phyloP scores from a whole-genome alignment of 2,113 vertebrate species.

The Periophthalmodon schlosseri region DNA sequence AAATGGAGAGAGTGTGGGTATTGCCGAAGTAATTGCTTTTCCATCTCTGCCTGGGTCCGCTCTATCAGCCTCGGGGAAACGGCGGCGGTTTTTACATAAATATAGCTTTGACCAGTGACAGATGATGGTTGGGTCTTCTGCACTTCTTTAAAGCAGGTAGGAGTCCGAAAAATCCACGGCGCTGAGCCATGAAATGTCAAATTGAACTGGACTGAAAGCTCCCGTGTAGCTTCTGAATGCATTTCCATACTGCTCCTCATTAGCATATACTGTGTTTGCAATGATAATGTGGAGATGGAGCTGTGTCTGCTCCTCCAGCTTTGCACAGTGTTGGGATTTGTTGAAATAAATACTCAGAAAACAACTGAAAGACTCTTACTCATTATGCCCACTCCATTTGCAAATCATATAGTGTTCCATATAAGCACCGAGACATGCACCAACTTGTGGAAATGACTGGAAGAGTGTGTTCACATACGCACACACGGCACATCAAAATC shows the following conservation, averaged over 20 bases:
- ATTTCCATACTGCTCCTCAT: slow-evolving; percentile 23
- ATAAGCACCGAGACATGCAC: background rate
- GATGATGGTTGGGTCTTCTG: slow-evolving; percentile 20
- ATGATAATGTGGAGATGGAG: background rate
- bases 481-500: background rate
- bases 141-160: slow-evolving; percentile 47
- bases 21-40: slow-evolving; percentile 50
- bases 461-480: too few relatives aligned
- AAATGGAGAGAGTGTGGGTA: slow-evolving; percentile 30
- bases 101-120: slow-evolving; percentile 29
- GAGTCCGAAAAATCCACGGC: slow-evolving; percentile 64
- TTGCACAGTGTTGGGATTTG: background rate
- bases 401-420: background rate
- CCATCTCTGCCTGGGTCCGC: slow-evolving; percentile 21
- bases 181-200: slow-evolving; percentile 66
- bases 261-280: slow-evolving; percentile 26
- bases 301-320: background rate
- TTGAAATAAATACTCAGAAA: background rate
- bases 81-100: slow-evolving; percentile 36
- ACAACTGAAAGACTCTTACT: too few relatives aligned
- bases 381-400: too few relatives aligned
- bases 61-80: slow-evolving; percentile 9
- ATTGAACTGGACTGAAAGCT: slow-evolving; percentile 25
- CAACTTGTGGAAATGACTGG: background rate
- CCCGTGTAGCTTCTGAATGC: slow-evolving; percentile 5